Conservation (phyloP, 1,140 invertebrate species). For the Lepeophtheirus salmonis region DNA sequence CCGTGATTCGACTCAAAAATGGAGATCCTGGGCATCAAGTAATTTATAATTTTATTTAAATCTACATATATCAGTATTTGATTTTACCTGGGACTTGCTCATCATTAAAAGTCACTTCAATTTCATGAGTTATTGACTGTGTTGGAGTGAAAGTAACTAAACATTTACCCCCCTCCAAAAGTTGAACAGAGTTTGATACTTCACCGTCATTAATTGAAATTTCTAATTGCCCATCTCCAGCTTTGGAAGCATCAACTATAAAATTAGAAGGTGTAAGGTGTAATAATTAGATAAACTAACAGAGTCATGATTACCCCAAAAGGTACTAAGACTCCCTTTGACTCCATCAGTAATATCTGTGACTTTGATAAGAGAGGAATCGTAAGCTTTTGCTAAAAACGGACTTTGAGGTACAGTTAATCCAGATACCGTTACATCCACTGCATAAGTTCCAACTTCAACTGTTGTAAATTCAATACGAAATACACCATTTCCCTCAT, state of each 20-base stretch:
- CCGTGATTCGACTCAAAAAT: conserved; percentile 8
- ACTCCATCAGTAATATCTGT: conserved; percentile 68
- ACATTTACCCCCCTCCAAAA: conserved; percentile 81
- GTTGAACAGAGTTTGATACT: conserved; percentile 89
- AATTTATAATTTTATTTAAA: not conserved
- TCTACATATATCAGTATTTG: not conserved
- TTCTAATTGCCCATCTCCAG: conserved; percentile 88
- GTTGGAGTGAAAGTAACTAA: conserved; percentile 90
- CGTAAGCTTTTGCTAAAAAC: conserved; percentile 76
- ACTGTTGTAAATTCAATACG: conserved; percentile 48
- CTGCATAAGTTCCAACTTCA: conserved; percentile 73
- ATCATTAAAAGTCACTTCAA: conserved; percentile 74
- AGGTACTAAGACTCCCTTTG: conserved; percentile 75
- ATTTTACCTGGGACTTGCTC: conserved; percentile 34
- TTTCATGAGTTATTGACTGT: conserved; percentile 66
- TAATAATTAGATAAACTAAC: not conserved
- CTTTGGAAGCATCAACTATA: conserved; percentile 70
- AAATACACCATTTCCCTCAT: conserved; percentile 14
- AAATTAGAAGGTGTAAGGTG: too few relatives aligned
- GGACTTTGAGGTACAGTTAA: conserved; percentile 47
- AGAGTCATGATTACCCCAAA: conserved; percentile 37
- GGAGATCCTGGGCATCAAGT: conserved; percentile 8
- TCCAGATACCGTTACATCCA: conserved; percentile 58
- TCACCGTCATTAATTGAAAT: conserved; percentile 95
- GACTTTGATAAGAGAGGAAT: conserved; percentile 71